Base-by-base conservation (phyloP, 2,888 invertebrate species). In the Creontiades dilutus region DNA sequence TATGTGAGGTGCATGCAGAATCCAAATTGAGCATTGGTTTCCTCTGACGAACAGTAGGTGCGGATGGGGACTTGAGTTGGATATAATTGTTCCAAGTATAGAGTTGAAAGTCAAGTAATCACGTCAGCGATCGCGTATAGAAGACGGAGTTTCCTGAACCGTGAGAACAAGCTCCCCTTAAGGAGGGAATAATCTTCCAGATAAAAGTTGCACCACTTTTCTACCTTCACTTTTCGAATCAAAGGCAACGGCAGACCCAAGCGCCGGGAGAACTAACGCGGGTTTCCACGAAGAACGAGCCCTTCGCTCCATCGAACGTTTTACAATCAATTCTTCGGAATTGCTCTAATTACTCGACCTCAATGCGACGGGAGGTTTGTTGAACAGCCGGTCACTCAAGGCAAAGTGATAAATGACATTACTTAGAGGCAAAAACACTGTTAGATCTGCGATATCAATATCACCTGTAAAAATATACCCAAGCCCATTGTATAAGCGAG, bases 201-300 rank as follows among this genome's bases (percentile, higher is more conserved):
- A 52, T 52, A 52, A 52, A 52, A 52, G 52, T 52, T 52, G 52
- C 52, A 52, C 52, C 52, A 52, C 52, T 52, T 52, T 52, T 52
- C 16, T 52, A 52, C 52, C 52, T 52, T 52, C 52, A 52, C 52
- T 52, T 52, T 16, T 52, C 52, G 52, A 16, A 52, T 7, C 37
- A 37, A 37, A 7, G 7, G 37, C 37, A 37, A 52, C 1, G 11
- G 1, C 52, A 52, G 52, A 52, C 14, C 14, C 52, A 52, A 52
- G 52, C 11, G 52, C 3, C 52, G 52, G 52, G 52, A 37, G 37
- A 37, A 37, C 52, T 3, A 52, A 12, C 52, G 52, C 52, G 52
- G 52, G 16, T 16, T 52, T 52, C 14, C 52, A 52, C 52, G 13
- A 7, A 12, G 14, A 52, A 12, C 52, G 11, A 52, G 11, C 48